Evolutionary conservation across 2,797 vertebrate species (phyloP).

Genomic region (Merluccius polli): DNA sequence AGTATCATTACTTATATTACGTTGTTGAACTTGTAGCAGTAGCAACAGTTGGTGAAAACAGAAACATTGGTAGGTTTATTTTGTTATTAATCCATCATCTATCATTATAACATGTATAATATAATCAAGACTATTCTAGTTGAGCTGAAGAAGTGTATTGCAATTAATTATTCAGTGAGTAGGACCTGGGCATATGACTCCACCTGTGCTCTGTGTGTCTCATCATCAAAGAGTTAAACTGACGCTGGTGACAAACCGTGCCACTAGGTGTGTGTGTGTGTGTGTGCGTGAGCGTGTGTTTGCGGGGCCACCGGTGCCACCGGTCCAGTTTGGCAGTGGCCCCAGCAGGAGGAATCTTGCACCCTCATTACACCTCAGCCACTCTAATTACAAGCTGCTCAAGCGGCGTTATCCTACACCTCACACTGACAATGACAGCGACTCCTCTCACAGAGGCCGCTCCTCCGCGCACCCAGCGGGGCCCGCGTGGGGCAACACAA

Average conservation of each 20-base stretch:
- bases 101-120: slow-evolving; percentile 42
- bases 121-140: slow-evolving; percentile 29
- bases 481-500: slow-evolving; percentile 63
- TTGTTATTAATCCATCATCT: not conserved
- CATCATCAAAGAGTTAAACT: slow-evolving; percentile 13
- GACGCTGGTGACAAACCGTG: slow-evolving; percentile 21
- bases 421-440: slow-evolving; percentile 74
- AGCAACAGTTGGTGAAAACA: not conserved
- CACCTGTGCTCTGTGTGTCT: too few species aligned
- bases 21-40: too few species aligned
- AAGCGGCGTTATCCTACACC: slow-evolving; percentile 82
- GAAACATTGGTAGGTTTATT: too few species aligned
- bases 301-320: slow-evolving; percentile 44
- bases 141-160: slow-evolving; percentile 18
- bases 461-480: slow-evolving; percentile 27
- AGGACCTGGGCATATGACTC: not conserved
- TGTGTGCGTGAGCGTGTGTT: not conserved
- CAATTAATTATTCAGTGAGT: slow-evolving; percentile 20
- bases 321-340: slow-evolving; percentile 72
- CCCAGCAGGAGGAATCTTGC: slow-evolving; percentile 75
- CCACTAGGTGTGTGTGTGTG: slow-evolving; percentile 19
- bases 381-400: slow-evolving; percentile 85
- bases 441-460: slow-evolving; percentile 68
- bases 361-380: slow-evolving; percentile 83
- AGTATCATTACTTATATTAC: too few species aligned